phyloP scores from a whole-genome alignment of 2,888 invertebrate species.

The Neocrepidodera transversa region DNA sequence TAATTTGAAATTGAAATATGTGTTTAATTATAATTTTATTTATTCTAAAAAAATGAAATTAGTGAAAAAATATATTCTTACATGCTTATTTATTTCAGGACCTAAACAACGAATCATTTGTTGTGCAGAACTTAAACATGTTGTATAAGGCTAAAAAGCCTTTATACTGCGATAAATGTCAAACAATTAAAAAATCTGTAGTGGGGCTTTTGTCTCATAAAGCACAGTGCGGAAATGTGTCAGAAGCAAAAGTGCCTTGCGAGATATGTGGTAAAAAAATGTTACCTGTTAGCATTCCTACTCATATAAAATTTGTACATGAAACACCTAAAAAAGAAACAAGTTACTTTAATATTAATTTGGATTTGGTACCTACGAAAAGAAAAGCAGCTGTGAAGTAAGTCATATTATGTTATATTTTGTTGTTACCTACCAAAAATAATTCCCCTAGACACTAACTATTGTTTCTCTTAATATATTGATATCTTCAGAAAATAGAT shows the following conservation, averaged over 20 bases:
- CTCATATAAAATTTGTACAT: constrained; percentile 62
- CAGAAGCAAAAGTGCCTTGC: constrained; percentile 64
- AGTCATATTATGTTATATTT: no score
- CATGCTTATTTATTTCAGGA: constrained; percentile 62
- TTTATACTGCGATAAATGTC: constrained; percentile 66
- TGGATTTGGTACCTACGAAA: constrained; percentile 11
- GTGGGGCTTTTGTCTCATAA: constrained; percentile 70
- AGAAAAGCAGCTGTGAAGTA: constrained; percentile 44
- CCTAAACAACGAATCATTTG: constrained; percentile 60
- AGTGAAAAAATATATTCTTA: no score
- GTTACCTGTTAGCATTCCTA: constrained; percentile 66
- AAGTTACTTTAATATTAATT: constrained; percentile 25
- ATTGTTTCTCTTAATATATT: not conserved
- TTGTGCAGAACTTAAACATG: constrained; percentile 61
- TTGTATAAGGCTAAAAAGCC: constrained; percentile 58
- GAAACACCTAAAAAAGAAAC: constrained; percentile 18
- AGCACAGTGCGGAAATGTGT: constrained; percentile 66
- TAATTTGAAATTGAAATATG: no score
- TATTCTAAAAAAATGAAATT: no score
- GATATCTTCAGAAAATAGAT: not conserved
- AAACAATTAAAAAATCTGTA: constrained; percentile 61
- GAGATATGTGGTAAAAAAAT: constrained; percentile 64
- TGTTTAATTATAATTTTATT: no score
- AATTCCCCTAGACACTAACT: not conserved
- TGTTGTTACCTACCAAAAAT: not conserved